phyloP scores from a whole-genome alignment of 1,140 invertebrate genomes.

The Proctacanthus coquilletti region DNA sequence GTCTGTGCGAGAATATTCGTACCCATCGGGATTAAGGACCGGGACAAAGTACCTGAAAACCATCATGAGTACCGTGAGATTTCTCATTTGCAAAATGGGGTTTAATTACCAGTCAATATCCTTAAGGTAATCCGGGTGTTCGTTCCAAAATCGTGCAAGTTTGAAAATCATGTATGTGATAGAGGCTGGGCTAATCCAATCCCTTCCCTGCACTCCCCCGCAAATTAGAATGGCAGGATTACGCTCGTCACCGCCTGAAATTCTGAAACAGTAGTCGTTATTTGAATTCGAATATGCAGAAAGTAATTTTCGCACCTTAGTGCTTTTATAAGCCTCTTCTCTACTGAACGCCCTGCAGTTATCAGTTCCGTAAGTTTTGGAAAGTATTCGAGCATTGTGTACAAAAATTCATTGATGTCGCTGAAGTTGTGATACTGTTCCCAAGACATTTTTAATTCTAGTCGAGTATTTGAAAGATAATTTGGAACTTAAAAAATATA shows the following conservation, averaged over 20 bases:
- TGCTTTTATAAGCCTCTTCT: slow-evolving; percentile 51
- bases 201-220: slow-evolving; percentile 59
- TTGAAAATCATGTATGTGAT: slow-evolving; percentile 60
- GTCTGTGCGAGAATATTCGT: slow-evolving; percentile 41
- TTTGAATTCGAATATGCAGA: too few species aligned
- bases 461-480: too few species aligned
- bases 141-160: slow-evolving; percentile 48
- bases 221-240: slow-evolving; percentile 49
- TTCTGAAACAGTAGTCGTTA: slow-evolving; percentile 31
- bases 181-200: slow-evolving; percentile 76
- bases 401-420: slow-evolving; percentile 48
- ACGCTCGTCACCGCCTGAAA: slow-evolving; percentile 41
- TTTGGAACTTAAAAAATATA: too few species aligned
- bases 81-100: not conserved
- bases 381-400: slow-evolving; percentile 46
- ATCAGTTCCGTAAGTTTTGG: slow-evolving; percentile 43
- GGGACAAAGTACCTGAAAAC: slow-evolving; percentile 47
- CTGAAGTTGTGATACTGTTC: slow-evolving; percentile 49
- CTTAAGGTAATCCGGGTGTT: slow-evolving; percentile 45
- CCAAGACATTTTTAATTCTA: slow-evolving; percentile 55
- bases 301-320: slow-evolving; percentile 21
- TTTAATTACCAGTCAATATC: slow-evolving; percentile 53
- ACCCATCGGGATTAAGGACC: slow-evolving; percentile 55
- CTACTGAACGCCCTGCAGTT: slow-evolving; percentile 51
- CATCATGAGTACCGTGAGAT: slow-evolving; percentile 20